Evolutionary conservation across 2,888 invertebrate genomes (phyloP), one percentile per base, ranked within the genome.

Genomic region (Drosophila lutescens): DNA sequence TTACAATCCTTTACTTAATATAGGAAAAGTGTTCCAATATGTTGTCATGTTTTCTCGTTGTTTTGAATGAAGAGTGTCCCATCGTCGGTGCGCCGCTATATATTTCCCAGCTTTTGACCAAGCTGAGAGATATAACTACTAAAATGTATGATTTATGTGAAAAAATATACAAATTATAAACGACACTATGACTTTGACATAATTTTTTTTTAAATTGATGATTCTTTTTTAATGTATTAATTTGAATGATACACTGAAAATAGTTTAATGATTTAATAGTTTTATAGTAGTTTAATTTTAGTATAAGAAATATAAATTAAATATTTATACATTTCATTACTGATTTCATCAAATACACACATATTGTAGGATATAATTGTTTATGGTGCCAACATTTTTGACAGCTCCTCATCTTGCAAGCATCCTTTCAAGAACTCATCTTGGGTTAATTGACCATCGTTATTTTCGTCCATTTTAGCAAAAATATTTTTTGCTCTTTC

Each of bases 401-500:
- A 97, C 77, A 98, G 94, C 92, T 98, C 98, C 93, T 98, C 98
- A 91, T 98, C 98, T 93, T 98, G 98, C 91, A 98, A 95, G 92
- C 99, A 99, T 69, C 98, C 99, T 93, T 98, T 98, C 76, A 99
- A 95, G 93, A 99, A 99, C 94, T 99, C 99, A 80, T 99, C 98
- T 93, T 98, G 98, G 79, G 98, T 98, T 91, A 99, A 95, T 93
- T 98, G 98, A 71, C 99, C 99, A 93, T 99, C 99, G 93, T 98
- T 98, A 94, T 99, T 99, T 91, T 98, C 97, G 93, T 99, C 99
- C 99, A 99, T 99, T 93, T 98, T 98, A 71, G 98, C 98, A 93
- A 99, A 99, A 90, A 99, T 99, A 93, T 98, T 99, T 94, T 98
- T 98, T 85, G 99, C 99, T 82, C 99, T 94, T 91, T 99, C 98